Conservation (phyloP, 1,140 invertebrate species). For the Drosophila bocqueti region DNA sequence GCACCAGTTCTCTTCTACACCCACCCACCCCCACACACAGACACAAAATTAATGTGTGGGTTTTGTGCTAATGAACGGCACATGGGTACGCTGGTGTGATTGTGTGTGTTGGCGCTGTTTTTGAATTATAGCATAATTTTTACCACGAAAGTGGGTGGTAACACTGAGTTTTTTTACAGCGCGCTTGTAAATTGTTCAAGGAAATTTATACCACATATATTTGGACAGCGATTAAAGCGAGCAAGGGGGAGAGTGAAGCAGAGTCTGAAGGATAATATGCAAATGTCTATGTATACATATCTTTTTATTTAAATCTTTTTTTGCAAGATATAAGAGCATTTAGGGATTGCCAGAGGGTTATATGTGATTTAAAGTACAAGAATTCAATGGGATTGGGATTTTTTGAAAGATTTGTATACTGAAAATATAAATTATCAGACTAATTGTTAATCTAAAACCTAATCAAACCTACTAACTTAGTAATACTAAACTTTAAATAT, state of each 20-base stretch:
- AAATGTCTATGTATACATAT: constrained; percentile 50
- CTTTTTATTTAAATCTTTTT: constrained; percentile 4
- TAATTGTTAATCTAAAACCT: neutral
- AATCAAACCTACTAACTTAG: too few species aligned
- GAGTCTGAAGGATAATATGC: constrained; percentile 34
- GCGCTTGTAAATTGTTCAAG: constrained; percentile 65
- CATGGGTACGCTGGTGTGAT: constrained; percentile 18
- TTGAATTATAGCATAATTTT: constrained; percentile 82
- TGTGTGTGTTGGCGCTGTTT: constrained; percentile 58
- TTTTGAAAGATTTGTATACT: neutral
- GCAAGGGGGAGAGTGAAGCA: neutral
- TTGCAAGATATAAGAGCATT: neutral
- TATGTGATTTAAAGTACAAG: neutral
- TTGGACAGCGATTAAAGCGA: constrained; percentile 29
- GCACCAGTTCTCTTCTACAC: constrained; percentile 11
- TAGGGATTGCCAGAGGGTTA: neutral
- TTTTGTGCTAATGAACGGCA: constrained; percentile 79
- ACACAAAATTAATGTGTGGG: constrained; percentile 75
- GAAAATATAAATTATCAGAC: neutral
- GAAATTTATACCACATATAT: constrained; percentile 68
- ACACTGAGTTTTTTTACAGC: constrained; percentile 45
- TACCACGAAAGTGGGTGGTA: constrained; percentile 68
- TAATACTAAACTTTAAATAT: neutral
- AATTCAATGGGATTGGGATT: too few species aligned
- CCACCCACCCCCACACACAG: constrained; percentile 15